Evolutionary conservation across 2,113 vertebrate genomes (phyloP).

Genomic region (Poicephalus meyeri): DNA sequence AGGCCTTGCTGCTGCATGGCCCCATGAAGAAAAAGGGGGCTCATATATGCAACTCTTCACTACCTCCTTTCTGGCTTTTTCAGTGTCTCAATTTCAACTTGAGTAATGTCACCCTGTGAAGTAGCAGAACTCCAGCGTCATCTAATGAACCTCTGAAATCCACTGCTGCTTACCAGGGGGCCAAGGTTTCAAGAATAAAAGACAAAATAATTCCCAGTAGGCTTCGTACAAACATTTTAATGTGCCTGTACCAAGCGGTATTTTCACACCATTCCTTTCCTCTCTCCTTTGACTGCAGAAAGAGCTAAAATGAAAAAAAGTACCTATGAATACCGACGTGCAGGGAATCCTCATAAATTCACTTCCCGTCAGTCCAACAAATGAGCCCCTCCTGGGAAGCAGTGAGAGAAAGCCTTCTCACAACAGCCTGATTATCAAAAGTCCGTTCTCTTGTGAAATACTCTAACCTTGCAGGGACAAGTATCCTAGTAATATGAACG

Average conservation of each 20-base stretch:
- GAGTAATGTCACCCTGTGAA: background rate
- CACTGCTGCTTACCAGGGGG: background rate
- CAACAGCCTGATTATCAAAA: constrained; percentile 2
- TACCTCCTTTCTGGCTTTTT: background rate
- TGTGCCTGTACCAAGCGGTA: background rate
- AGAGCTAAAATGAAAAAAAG: background rate
- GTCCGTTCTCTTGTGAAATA: background rate
- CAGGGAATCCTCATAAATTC: constrained; percentile 35
- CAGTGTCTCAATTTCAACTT: background rate
- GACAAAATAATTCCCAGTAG: background rate
- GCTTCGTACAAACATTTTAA: background rate
- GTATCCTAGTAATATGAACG: background rate
- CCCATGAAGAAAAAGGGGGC: background rate
- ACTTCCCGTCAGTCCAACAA: constrained; percentile 14
- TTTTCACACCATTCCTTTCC: background rate
- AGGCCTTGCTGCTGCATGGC: background rate
- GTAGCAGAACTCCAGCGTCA: background rate
- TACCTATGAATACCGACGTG: background rate
- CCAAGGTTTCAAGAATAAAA: background rate
- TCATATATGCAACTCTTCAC: background rate
- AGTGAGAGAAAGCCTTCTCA: background rate
- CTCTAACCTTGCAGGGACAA: background rate
- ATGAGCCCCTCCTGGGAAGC: background rate
- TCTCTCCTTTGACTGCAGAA: constrained; percentile 22
- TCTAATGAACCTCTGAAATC: background rate